These are phyloP conservation scores for Drosophila anceps DNA, from an alignment of 2,888 invertebrate genomes.

Conservation along the genomic window DNA sequence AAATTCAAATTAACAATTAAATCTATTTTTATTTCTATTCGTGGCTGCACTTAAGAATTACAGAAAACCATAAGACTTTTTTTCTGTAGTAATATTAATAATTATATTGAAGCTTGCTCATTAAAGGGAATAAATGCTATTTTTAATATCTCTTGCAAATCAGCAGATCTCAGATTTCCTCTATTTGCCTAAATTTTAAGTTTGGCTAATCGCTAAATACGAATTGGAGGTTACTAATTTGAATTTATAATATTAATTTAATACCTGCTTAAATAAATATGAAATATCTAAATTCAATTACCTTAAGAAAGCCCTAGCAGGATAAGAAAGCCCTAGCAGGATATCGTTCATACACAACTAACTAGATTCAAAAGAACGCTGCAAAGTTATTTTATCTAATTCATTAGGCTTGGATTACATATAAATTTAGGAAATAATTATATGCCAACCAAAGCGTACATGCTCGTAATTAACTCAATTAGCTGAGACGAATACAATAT, in stretches of 20 bases:
- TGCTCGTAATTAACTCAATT: constrained; percentile 51
- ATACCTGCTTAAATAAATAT: background rate
- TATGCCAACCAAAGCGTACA: constrained; percentile 34
- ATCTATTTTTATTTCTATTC: background rate
- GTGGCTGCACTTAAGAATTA: background rate
- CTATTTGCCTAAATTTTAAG: background rate
- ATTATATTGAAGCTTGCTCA: background rate
- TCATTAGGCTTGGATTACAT: constrained; percentile 12
- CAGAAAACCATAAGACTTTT: background rate
- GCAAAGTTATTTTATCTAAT: background rate
- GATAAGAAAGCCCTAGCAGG: no score
- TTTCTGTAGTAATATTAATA: background rate
- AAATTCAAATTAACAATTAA: background rate
- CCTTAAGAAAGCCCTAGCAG: no score
- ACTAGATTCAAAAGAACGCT: background rate
- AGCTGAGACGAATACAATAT: constrained; percentile 32
- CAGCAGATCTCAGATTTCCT: background rate
- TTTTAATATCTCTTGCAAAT: background rate
- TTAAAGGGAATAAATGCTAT: background rate
- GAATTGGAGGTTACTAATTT: background rate
- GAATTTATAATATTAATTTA: background rate
- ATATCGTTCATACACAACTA: background rate
- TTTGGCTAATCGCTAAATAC: background rate
- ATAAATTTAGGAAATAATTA: constrained; percentile 55
- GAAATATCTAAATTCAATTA: background rate